phyloP scores from a whole-genome alignment of 1,140 invertebrate species.

The Proctacanthus coquilletti region DNA sequence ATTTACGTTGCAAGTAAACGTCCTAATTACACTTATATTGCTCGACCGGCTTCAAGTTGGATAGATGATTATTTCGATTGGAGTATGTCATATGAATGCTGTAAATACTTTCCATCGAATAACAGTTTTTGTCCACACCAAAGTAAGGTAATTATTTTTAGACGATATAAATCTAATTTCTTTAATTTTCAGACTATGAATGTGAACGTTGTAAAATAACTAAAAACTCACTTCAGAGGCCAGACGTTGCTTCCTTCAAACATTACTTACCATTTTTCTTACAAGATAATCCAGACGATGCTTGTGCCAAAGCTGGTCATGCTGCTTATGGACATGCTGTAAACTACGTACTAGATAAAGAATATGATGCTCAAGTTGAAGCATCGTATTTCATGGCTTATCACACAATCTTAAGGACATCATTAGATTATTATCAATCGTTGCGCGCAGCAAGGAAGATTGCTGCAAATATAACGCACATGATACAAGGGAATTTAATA shows the following conservation, averaged over 20 bases:
- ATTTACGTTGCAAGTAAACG: constrained; percentile 57
- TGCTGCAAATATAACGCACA: constrained; percentile 66
- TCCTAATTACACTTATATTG: constrained; percentile 66
- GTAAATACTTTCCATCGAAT: constrained; percentile 39
- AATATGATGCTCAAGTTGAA: constrained; percentile 33
- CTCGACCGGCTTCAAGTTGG: constrained; percentile 83
- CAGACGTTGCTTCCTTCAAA: constrained; percentile 49
- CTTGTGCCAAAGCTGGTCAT: constrained; percentile 78
- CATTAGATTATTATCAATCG: constrained; percentile 81
- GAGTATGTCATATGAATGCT: constrained; percentile 43
- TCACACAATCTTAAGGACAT: constrained; percentile 86
- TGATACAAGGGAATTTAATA: constrained; percentile 45
- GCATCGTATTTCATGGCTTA: constrained; percentile 89
- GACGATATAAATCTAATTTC: neutral
- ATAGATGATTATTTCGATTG: constrained; percentile 95
- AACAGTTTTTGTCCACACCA: constrained; percentile 53
- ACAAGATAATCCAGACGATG: constrained; percentile 68
- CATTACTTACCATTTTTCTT: constrained; percentile 78
- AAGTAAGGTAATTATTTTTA: constrained; percentile 19
- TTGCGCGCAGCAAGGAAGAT: constrained; percentile 65
- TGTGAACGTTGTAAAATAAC: constrained; percentile 16
- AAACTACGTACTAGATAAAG: constrained; percentile 36
- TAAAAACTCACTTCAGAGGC: constrained; percentile 31
- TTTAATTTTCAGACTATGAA: constrained; percentile 16
- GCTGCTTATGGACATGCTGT: constrained; percentile 62